Percentiles rank a stretch among this genome's conserved stretches.
Conservation (phyloP, 2,797 vertebrate species). For the Paguma larvata region DNA sequence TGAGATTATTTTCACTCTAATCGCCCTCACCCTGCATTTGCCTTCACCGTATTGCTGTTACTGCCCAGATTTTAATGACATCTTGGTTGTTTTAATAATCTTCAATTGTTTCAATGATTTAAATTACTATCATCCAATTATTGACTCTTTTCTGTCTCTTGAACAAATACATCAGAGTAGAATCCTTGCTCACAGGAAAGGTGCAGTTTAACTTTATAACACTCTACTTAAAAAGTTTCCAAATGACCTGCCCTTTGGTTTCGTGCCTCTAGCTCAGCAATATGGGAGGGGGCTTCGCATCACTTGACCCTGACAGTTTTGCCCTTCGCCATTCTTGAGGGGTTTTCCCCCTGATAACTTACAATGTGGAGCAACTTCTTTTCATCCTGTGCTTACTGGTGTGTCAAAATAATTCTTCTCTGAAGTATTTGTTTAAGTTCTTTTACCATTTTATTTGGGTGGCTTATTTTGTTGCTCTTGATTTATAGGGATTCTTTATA, state of each 20-base stretch:
- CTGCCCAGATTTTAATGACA: neutral
- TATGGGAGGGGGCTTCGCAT: neutral
- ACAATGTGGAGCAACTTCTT: neutral
- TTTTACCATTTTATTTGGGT: neutral
- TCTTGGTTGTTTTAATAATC: neutral
- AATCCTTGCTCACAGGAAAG: neutral
- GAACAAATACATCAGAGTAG: neutral
- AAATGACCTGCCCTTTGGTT: neutral
- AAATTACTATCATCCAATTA: neutral
- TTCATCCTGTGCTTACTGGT: neutral
- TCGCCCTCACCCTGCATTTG: neutral
- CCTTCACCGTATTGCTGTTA: neutral
- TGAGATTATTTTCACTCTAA: neutral
- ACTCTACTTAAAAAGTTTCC: neutral
- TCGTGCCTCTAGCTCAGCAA: neutral
- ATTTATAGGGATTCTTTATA: neutral
- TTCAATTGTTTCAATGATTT: neutral
- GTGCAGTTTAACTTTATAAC: neutral
- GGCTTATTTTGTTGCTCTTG: neutral
- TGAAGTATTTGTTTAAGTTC: neutral
- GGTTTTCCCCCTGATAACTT: neutral
- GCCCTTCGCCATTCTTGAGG: neutral
- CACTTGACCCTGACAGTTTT: neutral
- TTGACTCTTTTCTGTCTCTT: neutral
- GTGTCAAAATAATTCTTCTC: neutral